Conservation (phyloP, 2,797 vertebrate genomes). For the Nannoperca australis region DNA sequence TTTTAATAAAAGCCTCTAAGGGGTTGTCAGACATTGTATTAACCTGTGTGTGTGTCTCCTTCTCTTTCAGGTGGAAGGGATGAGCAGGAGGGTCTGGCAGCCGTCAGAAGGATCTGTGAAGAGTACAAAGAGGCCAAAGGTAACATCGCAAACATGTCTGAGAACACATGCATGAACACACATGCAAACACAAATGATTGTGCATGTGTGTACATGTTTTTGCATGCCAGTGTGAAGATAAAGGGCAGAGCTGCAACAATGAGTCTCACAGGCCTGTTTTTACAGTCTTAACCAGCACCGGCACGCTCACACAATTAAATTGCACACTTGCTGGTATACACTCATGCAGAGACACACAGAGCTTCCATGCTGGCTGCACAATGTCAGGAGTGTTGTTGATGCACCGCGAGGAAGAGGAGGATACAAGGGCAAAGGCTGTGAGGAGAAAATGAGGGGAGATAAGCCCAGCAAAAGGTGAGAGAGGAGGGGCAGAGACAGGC, state of each 20-base stretch:
- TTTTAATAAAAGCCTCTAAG: slow-evolving; percentile 40
- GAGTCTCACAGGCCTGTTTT: slow-evolving; percentile 53
- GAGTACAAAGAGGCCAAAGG: slow-evolving; percentile 88
- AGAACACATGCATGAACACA: slow-evolving; percentile 19
- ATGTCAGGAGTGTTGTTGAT: slow-evolving; percentile 34
- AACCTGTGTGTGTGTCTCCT: slow-evolving; percentile 34
- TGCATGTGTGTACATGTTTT: slow-evolving; percentile 39
- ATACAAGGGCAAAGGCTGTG: slow-evolving; percentile 3
- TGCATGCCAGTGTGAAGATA: slow-evolving; percentile 51
- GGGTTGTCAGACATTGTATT: slow-evolving; percentile 41
- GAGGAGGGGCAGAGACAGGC: background rate
- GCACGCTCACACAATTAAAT: slow-evolving; percentile 33
- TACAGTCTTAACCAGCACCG: slow-evolving; percentile 45
- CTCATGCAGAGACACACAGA: slow-evolving; percentile 24
- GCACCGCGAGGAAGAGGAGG: slow-evolving; percentile 23
- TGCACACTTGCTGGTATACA: slow-evolving; percentile 39
- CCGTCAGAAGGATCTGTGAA: slow-evolving; percentile 84
- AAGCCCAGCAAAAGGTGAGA: slow-evolving; percentile 17
- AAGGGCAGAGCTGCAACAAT: slow-evolving; percentile 57
- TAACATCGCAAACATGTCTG: slow-evolving; percentile 70
- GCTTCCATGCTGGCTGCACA: slow-evolving; percentile 17
- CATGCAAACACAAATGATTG: background rate
- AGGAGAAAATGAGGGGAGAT: slow-evolving; percentile 5
- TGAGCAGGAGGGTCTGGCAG: slow-evolving; percentile 83
- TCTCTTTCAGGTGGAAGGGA: slow-evolving; percentile 86